phyloP scores from a whole-genome alignment of 2,113 vertebrate species.

The Crotalus viridis region DNA sequence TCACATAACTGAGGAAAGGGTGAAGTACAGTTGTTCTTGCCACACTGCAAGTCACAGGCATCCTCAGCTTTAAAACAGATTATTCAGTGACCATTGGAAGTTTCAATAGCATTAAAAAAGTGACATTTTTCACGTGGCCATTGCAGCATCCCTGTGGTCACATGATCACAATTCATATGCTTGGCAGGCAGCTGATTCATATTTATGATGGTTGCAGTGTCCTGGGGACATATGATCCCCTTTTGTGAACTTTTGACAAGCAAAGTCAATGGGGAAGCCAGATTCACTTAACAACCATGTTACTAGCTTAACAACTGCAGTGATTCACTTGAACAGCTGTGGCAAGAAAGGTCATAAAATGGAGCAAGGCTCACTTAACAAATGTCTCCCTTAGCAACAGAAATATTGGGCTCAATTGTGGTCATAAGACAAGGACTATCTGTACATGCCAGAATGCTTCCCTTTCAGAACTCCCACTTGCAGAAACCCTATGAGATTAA shows the following conservation, averaged over 20 bases:
- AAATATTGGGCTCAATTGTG: not conserved
- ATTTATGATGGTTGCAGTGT: not conserved
- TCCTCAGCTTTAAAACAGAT: not conserved
- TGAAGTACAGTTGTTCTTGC: not conserved
- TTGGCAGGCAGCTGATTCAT: not conserved
- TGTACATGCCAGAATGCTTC: not conserved
- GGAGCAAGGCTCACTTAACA: not conserved
- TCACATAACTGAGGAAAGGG: not conserved
- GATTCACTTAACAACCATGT: not conserved
- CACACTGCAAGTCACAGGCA: too few relatives aligned
- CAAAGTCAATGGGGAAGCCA: not conserved
- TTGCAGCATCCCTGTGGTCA: not conserved
- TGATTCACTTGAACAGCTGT: not conserved
- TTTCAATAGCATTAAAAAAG: not conserved
- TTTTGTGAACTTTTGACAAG: not conserved
- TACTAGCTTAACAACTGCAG: not conserved
- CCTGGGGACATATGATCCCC: not conserved
- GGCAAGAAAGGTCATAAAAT: not conserved
- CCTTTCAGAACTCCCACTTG: constrained; percentile 86
- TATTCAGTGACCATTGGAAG: not conserved
- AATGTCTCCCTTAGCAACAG: not conserved
- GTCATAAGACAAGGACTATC: not conserved
- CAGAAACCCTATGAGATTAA: constrained; percentile 99
- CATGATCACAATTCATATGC: not conserved
- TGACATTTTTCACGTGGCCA: not conserved